Evolutionary conservation across 1,140 invertebrate genomes (phyloP), one percentile per base, ranked within the genome.

Genomic region (Papilio machaon): DNA sequence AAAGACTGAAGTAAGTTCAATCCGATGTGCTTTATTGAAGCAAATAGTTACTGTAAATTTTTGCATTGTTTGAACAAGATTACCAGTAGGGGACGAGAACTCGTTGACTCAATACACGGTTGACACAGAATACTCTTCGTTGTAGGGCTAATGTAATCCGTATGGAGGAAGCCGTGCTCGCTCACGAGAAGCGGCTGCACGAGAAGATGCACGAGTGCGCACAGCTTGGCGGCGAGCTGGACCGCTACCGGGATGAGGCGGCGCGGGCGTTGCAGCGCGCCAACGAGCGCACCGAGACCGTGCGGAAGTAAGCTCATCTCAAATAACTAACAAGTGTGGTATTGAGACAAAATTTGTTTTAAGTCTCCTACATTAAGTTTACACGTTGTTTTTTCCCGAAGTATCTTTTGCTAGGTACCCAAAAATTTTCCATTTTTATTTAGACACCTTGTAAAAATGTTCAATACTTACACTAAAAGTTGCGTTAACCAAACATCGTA

Each of bases 241-340:
- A 97, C 80, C 95, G 95, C 43, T 94, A 97, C 10, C 91, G 97
- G 5, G 96, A 97, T 76, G 97, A 97, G 85, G 96, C 96, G 0
- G 96, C 97, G 0, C 94, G 97, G 73, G 97, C 97, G 81, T 95
- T 97, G 0, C 95, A 96, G 2, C 94, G 96, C 17, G 96, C 96
- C 11, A 97, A 97, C 81, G 96, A 97, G 74, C 95, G 97, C 54
- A 96, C 96, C 11, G 97, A 97, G 13, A 93, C 89, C 17, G 86
- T 92, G 17, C 88, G 91, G 47, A 93, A 94, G 92, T 93, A 67
- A 86, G 88, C 85, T 74, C 52, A 30, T 35, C 60, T 46, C 9
- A 49, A 49, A 47, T 47, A 47, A 2, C 47, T 13, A 49, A 6
- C 10, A 6, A 43, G 38, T 6, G 38, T 43, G 1, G 38, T 7